Conservation (phyloP, 2,797 vertebrate genomes). For the Picus viridis region DNA sequence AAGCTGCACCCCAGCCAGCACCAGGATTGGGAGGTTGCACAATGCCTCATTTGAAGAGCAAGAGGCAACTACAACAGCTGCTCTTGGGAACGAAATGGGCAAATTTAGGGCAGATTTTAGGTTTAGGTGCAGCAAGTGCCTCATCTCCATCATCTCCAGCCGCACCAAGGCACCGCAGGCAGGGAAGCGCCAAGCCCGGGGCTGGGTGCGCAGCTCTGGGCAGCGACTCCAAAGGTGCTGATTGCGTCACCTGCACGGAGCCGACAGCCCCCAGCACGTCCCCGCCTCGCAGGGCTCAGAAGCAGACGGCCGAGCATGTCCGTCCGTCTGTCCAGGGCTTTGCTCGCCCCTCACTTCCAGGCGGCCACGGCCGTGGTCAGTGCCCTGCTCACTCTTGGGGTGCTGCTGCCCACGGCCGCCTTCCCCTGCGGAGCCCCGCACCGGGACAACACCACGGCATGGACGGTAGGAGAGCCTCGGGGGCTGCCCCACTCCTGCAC, state of each 20-base stretch:
- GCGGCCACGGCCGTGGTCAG: not conserved
- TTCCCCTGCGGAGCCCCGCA: not conserved
- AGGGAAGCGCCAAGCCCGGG: fast-evolving
- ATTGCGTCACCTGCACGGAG: fast-evolving
- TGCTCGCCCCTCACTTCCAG: fast-evolving
- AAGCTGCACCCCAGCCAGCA: not conserved
- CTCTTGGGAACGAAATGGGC: fast-evolving
- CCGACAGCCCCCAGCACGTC: not conserved
- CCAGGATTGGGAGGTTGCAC: not conserved
- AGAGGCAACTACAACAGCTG: fast-evolving
- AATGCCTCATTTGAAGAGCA: fast-evolving
- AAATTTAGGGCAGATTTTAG: not conserved
- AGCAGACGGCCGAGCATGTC: fast-evolving
- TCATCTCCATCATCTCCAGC: fast-evolving
- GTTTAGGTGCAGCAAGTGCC: not conserved
- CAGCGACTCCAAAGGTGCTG: fast-evolving
- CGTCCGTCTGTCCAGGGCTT: fast-evolving
- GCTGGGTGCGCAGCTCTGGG: fast-evolving
- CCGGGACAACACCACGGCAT: fast-evolving
- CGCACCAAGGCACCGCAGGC: fast-evolving
- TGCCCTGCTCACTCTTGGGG: fast-evolving
- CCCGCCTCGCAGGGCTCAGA: not conserved
- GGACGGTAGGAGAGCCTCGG: not conserved
- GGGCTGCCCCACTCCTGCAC: not conserved
- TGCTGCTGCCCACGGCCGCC: fast-evolving